phyloP scores from a whole-genome alignment of 2,113 vertebrate genomes.

The Xiphophorus maculatus region DNA sequence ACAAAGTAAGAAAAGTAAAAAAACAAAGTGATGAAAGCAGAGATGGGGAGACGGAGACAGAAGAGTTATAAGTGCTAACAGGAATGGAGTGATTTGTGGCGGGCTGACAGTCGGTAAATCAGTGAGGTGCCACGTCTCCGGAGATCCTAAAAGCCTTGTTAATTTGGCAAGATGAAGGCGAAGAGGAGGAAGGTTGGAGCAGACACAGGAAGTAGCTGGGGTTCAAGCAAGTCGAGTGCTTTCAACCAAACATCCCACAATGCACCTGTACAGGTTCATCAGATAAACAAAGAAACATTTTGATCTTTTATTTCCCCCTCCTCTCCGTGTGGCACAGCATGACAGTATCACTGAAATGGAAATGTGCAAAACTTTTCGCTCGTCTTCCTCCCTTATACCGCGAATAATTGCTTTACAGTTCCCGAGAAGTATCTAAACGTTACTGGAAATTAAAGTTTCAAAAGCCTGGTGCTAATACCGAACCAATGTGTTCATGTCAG shows the following conservation, averaged over 20 bases:
- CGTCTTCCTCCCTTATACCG: constrained; percentile 1
- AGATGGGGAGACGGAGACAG: constrained; percentile 32
- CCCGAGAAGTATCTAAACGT: neutral
- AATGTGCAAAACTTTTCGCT: constrained; percentile 20
- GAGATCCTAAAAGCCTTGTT: constrained; percentile 72
- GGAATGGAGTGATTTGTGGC: constrained; percentile 66
- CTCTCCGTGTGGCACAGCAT: constrained; percentile 17
- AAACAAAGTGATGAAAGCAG: constrained; percentile 28
- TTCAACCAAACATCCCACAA: constrained; percentile 40
- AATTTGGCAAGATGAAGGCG: constrained; percentile 67
- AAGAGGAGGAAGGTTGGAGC: constrained; percentile 27
- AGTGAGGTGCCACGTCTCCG: constrained; percentile 61
- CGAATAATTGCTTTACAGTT: constrained; percentile 6
- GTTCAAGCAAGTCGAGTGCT: constrained; percentile 22
- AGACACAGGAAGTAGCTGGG: constrained; percentile 10
- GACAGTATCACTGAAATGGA: constrained; percentile 44
- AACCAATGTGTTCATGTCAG: constrained; percentile 1
- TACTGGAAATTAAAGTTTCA: neutral
- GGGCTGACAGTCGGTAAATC: constrained; percentile 69
- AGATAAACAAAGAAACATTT: constrained; percentile 27
- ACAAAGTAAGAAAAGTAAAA: constrained; percentile 38
- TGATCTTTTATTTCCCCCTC: constrained; percentile 12
- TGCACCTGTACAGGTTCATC: constrained; percentile 19
- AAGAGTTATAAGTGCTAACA: constrained; percentile 57
- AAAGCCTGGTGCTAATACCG: neutral